Percentiles rank a stretch among this genome's conserved stretches.
phyloP scores from a whole-genome alignment of 2,888 invertebrate genomes.

The Steromphala cineraria region DNA sequence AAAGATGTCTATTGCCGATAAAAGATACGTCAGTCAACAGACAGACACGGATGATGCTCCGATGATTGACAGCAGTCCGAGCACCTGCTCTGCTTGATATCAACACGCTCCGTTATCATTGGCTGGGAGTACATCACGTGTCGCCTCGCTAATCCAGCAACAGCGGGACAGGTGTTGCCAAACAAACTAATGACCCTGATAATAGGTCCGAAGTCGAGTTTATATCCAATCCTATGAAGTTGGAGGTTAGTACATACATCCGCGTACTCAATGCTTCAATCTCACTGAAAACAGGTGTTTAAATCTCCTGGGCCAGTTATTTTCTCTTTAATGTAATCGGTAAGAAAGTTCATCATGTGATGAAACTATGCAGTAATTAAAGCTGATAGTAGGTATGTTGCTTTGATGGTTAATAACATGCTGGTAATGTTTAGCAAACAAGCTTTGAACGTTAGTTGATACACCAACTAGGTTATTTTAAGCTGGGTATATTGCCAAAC shows the following conservation, averaged over 20 bases:
- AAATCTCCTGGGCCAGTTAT: neutral
- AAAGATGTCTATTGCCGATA: neutral
- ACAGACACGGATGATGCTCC: neutral
- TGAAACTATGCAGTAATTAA: too few species aligned
- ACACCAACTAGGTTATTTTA: too few species aligned
- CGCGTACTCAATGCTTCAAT: neutral
- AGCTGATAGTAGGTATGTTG: too few species aligned
- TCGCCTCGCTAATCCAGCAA: neutral
- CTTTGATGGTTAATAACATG: too few species aligned
- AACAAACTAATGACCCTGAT: neutral
- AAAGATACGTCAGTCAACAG: neutral
- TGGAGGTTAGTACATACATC: neutral
- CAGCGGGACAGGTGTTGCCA: neutral
- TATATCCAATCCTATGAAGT: neutral
- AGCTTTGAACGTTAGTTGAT: too few species aligned
- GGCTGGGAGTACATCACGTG: neutral
- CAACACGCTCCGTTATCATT: neutral
- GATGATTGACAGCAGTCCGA: neutral
- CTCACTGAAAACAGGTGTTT: neutral
- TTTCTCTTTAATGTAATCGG: neutral
- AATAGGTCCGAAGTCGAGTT: neutral
- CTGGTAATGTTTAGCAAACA: too few species aligned
- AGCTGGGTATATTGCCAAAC: too few species aligned
- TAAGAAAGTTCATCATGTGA: too few species aligned
- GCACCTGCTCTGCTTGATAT: conserved; percentile 1